Percentiles rank a stretch among this genome's conserved stretches.
Evolutionary conservation across 2,888 invertebrate species (phyloP).

Genomic region (Deilephila porcellus): DNA sequence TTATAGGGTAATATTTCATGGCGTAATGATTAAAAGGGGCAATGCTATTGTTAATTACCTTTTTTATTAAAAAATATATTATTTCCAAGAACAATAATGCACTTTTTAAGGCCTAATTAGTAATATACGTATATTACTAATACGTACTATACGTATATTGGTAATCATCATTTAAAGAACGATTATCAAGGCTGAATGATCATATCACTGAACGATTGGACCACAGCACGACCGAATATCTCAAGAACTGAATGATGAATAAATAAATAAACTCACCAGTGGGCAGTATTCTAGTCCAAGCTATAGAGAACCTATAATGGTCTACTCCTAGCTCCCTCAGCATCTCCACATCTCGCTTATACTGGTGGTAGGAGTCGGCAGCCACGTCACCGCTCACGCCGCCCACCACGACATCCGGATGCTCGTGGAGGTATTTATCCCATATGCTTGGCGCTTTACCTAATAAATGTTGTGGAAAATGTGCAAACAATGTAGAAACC

Average conservation of each 20-base stretch:
- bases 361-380: constrained; percentile 87
- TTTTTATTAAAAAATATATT: background rate
- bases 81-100: background rate
- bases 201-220: no score
- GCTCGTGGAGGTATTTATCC: constrained; percentile 76
- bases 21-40: no score
- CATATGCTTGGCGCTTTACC: constrained; percentile 86
- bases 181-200: no score
- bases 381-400: constrained; percentile 86
- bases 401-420: constrained; percentile 55
- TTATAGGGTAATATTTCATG: no score
- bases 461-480: constrained; percentile 47
- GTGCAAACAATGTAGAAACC: no score
- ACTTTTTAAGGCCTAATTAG: no score
- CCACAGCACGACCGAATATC: no score
- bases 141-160: no score
- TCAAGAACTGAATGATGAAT: no score
- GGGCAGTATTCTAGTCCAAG: constrained; percentile 66
- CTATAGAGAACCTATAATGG: constrained; percentile 84
- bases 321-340: constrained; percentile 77
- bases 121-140: no score
- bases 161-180: no score
- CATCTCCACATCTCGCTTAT: constrained; percentile 81
- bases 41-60: background rate
- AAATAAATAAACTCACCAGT: constrained; percentile 45